These are phyloP conservation scores for Maniola jurtina DNA, from an alignment of 1,140 invertebrate genomes.

Conservation along the genomic window DNA sequence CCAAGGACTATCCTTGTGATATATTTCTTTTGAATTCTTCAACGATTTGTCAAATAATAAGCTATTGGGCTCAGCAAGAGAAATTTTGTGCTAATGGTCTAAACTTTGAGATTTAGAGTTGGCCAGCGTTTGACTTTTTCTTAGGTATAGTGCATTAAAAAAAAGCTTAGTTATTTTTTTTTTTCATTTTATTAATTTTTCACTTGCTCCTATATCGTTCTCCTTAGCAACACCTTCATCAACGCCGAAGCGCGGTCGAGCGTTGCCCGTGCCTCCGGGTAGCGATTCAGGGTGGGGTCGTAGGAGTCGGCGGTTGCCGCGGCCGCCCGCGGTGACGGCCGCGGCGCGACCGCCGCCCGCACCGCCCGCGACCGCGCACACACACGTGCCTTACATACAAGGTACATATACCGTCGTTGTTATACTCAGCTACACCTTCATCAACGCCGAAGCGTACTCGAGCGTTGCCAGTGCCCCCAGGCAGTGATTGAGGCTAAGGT, in stretches of 20 bases:
- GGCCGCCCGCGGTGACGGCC: conserved; percentile 33
- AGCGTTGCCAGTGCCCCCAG: conserved; percentile 61
- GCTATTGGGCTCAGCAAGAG: too few relatives aligned
- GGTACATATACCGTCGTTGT: conserved; percentile 28
- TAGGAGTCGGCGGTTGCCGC: conserved; percentile 52
- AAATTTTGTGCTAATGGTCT: too few relatives aligned
- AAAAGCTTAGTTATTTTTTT: too few relatives aligned
- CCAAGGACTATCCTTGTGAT: too few relatives aligned
- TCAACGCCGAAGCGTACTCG: conserved; percentile 70
- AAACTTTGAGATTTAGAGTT: too few relatives aligned
- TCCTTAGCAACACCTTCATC: conserved; percentile 66
- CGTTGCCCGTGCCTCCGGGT: conserved; percentile 61
- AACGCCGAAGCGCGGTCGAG: conserved; percentile 68
- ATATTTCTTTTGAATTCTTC: too few relatives aligned
- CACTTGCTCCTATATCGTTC: not conserved
- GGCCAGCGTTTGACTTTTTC: too few relatives aligned
- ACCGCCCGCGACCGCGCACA: conserved; percentile 30
- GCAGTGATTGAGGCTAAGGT: conserved; percentile 55
- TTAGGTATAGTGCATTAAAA: too few relatives aligned
- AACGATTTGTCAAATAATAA: too few relatives aligned
- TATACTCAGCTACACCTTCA: conserved; percentile 60
- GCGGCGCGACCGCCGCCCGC: conserved; percentile 24
- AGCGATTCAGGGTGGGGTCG: conserved; percentile 56
- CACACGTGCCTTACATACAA: conserved; percentile 66
- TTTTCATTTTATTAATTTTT: too few relatives aligned